Conservation (phyloP, 1,140 invertebrate species). For the Papilio polyxenes region DNA sequence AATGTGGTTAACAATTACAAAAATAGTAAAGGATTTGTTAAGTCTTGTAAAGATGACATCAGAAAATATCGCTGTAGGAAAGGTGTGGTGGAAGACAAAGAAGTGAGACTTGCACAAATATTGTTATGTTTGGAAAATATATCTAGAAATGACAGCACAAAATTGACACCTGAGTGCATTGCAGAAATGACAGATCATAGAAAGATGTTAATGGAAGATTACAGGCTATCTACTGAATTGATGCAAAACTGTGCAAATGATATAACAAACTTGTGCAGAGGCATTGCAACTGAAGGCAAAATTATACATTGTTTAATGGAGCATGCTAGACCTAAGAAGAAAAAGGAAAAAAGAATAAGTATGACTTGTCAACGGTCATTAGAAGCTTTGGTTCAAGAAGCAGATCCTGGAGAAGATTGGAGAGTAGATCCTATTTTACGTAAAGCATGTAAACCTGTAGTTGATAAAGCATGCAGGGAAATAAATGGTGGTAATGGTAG, state of each 20-base stretch:
- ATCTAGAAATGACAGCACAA: conserved; percentile 86
- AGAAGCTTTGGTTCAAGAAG: conserved; percentile 88
- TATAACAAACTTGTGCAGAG: conserved; percentile 87
- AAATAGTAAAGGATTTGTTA: conserved; percentile 92
- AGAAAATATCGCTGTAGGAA: conserved; percentile 88
- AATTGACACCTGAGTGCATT: conserved; percentile 88
- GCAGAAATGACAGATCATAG: conserved; percentile 95
- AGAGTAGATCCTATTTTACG: conserved; percentile 93
- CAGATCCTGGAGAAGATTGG: conserved; percentile 94
- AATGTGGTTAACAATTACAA: conserved; percentile 95
- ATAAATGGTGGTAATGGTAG: conserved; percentile 85
- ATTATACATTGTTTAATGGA: conserved; percentile 99
- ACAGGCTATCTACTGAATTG: conserved; percentile 94
- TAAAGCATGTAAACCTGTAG: conserved; percentile 91
- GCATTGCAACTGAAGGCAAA: conserved; percentile 89
- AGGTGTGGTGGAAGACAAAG: conserved; percentile 89
- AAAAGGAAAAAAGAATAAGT: conserved; percentile 83
- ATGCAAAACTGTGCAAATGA: conserved; percentile 94
- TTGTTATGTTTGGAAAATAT: conserved; percentile 95
- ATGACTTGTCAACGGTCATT: conserved; percentile 86
- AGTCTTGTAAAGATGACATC: conserved; percentile 95
- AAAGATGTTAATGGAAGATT: conserved; percentile 95
- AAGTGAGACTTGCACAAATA: conserved; percentile 93
- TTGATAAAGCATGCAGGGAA: conserved; percentile 86
- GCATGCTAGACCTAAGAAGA: conserved; percentile 86